Evolutionary conservation across 2,888 invertebrate species (phyloP), one percentile per base, ranked within the genome.

Genomic region (Chrysotoxum bicinctum): DNA sequence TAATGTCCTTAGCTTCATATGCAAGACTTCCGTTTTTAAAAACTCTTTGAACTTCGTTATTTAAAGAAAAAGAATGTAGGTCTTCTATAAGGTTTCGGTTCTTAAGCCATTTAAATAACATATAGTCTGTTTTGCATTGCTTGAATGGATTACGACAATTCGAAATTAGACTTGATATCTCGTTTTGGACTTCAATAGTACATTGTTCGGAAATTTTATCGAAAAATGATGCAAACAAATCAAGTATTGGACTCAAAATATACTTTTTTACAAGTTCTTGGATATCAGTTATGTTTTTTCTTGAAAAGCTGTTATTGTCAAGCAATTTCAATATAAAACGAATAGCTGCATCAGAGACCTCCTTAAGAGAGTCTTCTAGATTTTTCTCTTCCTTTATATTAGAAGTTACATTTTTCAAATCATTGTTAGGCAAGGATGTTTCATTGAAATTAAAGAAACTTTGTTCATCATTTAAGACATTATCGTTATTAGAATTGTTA

Each of bases 121-220:
- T 54, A 54, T 54, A 54, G 16, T 54, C 54, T 54, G 54, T 54
- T 32, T 54, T 54, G 30, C 30, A 54, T 16, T 32, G n/a, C 54
- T 3, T 4, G 16, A 54, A 54, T 32, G 30, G 54, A 54, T 54
- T 54, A 16, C 54, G 54, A 54, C 54, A 54, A 32, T 32, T 32
- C 32, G 32, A 32, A 10, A 32, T 32, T 32, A 32, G 10, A 32
- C 32, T 10, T n/a, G n/a, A n/a, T n/a, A n/a, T n/a, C n/a, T n/a
- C n/a, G n/a, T n/a, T n/a, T n/a, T n/a, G n/a, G n/a, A 54, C 3
- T 54, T 54, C 54, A 54, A 54, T 54, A 8, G 16, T 32, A 54
- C 54, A 54, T 54, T 54, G 54, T 26, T 54, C 16, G 30, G 30
- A 54, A 54, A 16, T 54, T 54, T 54, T 54, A 0, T 54, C 30